phyloP scores from a whole-genome alignment of 2,113 vertebrate species.

The Spilogale gracilis region DNA sequence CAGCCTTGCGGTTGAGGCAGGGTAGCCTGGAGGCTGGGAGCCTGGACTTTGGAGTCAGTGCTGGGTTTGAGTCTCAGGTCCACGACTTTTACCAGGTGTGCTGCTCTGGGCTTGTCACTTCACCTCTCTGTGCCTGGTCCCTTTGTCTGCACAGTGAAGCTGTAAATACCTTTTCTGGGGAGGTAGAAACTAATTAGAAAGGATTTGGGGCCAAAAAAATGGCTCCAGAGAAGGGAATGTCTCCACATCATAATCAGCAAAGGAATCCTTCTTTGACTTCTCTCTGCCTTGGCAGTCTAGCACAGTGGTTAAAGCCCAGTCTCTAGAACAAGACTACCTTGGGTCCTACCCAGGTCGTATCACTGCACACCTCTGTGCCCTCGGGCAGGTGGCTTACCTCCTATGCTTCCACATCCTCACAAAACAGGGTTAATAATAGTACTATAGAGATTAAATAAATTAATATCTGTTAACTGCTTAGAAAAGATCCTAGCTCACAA shows the following conservation, averaged over 20 bases:
- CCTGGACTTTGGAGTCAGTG: accelerated
- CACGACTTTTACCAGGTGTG: not conserved
- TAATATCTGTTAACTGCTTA: not conserved
- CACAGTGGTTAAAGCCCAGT: not conserved
- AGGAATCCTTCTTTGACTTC: not conserved
- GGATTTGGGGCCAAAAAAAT: not conserved
- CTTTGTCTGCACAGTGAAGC: not conserved
- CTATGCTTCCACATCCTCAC: not conserved
- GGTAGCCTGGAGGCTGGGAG: not conserved
- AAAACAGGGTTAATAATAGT: not conserved
- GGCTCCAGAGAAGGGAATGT: not conserved
- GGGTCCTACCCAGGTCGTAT: not conserved
- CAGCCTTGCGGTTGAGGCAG: not conserved
- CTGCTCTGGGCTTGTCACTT: not conserved
- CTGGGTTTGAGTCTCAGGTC: not conserved
- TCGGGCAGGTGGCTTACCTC: not conserved
- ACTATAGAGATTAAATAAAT: not conserved
- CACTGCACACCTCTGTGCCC: not conserved
- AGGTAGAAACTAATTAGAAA: not conserved
- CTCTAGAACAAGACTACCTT: not conserved
- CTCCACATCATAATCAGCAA: not conserved
- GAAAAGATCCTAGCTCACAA: not conserved
- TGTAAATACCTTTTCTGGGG: not conserved
- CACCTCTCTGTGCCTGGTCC: not conserved
- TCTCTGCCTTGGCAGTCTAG: not conserved